Percentiles rank a stretch among this genome's conserved stretches.
Conservation (phyloP, 1,140 invertebrate species). For the Helicoverpa zea region DNA sequence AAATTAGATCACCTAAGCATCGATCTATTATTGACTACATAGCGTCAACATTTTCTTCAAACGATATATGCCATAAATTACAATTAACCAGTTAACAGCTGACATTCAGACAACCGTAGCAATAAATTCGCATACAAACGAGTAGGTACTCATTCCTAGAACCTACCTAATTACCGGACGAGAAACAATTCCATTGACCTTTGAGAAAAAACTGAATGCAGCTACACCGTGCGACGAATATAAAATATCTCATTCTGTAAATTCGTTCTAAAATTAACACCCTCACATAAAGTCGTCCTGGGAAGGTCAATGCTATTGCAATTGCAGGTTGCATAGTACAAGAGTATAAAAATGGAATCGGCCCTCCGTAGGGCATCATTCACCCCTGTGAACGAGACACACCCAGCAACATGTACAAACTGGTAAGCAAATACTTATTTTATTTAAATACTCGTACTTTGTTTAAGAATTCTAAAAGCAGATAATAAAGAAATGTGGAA, state of each 20-base stretch:
- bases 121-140: constrained; percentile 17
- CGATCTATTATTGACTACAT: not conserved
- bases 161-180: too few species aligned
- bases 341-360: constrained; percentile 41
- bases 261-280: constrained; percentile 21
- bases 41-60: not conserved
- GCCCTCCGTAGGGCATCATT: constrained; percentile 40
- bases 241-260: not conserved
- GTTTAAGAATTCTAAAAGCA: too few species aligned
- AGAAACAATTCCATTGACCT: constrained; percentile 1
- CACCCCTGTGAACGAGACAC: constrained; percentile 29
- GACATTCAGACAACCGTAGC: not conserved
- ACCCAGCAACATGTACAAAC: constrained; percentile 36
- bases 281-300: constrained; percentile 12
- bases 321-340: constrained; percentile 13
- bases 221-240: not conserved
- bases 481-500: too few species aligned
- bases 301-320: constrained; percentile 31
- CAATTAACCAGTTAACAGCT: not conserved
- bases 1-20: too few species aligned
- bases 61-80: not conserved
- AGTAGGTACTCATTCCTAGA: not conserved
- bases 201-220: not conserved
- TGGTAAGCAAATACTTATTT: constrained; percentile 23
- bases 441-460: not conserved